Percentiles rank a stretch among this genome's conserved stretches.
Conservation (phyloP, 1,140 invertebrate species). For the Aphaenogaster floridana region DNA sequence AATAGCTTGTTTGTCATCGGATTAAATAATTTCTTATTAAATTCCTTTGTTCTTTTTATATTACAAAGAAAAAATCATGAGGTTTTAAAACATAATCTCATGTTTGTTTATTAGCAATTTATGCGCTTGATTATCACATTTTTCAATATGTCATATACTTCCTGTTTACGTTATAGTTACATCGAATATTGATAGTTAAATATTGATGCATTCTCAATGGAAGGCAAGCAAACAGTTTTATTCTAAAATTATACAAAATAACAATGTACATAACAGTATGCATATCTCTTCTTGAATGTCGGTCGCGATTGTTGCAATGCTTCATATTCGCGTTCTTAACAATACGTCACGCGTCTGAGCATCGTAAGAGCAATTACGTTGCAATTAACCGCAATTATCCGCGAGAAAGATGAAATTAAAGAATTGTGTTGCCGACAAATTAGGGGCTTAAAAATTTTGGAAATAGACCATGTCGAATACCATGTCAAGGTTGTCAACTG, state of each 20-base stretch:
- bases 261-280: not conserved
- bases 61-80: not conserved
- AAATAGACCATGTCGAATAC: not conserved
- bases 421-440: conserved; percentile 8
- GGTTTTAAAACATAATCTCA: no score
- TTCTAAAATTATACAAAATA: not conserved
- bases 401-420: conserved; percentile 7
- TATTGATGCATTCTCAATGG: not conserved
- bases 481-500: not conserved
- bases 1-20: not conserved
- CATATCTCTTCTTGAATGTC: conserved; percentile 29
- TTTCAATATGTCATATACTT: no score
- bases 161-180: no score
- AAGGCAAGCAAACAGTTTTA: not conserved
- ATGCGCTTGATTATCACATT: no score
- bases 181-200: not conserved
- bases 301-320: conserved; percentile 31
- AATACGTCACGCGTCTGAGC: conserved; percentile 23
- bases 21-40: conserved; percentile 1
- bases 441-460: conserved; percentile 11
- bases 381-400: conserved; percentile 33
- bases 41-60: not conserved
- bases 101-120: no score
- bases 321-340: conserved; percentile 14
- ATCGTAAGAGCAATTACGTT: conserved; percentile 36